A percentile compares a stretch with the other conserved stretches of the same genome.
Evolutionary conservation across 1,140 invertebrate genomes (phyloP).

Genomic region (Myzus persicae): DNA sequence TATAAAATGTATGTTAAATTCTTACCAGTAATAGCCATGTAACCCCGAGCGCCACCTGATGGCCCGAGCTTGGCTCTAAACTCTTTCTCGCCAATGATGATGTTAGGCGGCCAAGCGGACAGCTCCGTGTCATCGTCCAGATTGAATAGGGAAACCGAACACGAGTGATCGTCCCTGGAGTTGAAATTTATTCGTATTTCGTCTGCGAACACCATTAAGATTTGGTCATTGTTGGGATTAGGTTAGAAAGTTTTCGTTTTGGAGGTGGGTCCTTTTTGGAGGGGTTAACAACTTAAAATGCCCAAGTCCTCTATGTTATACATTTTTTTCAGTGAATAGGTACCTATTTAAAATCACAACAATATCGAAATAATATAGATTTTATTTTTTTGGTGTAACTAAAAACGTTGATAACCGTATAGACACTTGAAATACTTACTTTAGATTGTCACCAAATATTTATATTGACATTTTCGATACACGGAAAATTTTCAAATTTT

Average conservation of each 20-base stretch:
- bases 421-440: too few species aligned
- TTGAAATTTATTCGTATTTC: conserved; percentile 81
- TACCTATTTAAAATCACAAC: too few species aligned
- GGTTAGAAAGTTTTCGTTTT: neutral
- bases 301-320: too few species aligned
- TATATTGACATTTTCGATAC: too few species aligned
- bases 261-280: neutral
- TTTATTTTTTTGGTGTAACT: too few species aligned
- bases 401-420: too few species aligned
- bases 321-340: too few species aligned
- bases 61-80: conserved; percentile 84
- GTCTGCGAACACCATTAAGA: conserved; percentile 63
- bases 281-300: neutral
- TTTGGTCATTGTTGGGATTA: too few species aligned
- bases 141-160: conserved; percentile 66
- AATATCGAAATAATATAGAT: too few species aligned
- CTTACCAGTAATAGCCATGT: conserved; percentile 50
- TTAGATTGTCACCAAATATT: too few species aligned
- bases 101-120: conserved; percentile 73
- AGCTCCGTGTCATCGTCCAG: conserved; percentile 67
- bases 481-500: too few species aligned
- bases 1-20: neutral
- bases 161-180: conserved; percentile 67
- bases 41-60: conserved; percentile 74
- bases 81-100: conserved; percentile 70